phyloP scores from a whole-genome alignment of 2,797 vertebrate genomes.

The Diplodus sargus region DNA sequence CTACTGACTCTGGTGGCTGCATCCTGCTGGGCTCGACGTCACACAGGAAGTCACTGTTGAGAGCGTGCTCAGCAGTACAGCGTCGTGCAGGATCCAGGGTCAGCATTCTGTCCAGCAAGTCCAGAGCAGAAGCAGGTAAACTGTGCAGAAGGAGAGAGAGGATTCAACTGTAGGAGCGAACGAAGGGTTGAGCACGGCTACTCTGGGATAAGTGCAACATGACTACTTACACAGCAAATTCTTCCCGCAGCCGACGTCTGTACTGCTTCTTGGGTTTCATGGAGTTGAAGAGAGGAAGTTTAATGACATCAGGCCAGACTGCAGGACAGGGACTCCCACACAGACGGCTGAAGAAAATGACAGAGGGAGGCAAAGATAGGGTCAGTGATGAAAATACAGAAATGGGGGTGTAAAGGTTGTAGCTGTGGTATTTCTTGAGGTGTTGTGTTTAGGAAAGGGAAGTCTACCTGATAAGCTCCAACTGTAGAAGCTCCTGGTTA shows the following conservation, averaged over 20 bases:
- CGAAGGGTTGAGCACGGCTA: background rate
- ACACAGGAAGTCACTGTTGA: slow-evolving; percentile 93
- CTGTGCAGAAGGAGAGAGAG: slow-evolving; percentile 57
- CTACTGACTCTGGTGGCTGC: slow-evolving; percentile 97
- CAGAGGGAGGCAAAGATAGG: background rate
- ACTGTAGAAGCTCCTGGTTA: slow-evolving; percentile 97
- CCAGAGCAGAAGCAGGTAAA: slow-evolving; percentile 91
- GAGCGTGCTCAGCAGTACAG: slow-evolving; percentile 95
- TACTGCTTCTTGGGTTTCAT: slow-evolving; percentile 99
- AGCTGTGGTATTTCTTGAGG: background rate
- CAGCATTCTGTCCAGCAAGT: slow-evolving; percentile 97
- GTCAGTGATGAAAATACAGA: background rate
- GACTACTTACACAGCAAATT: slow-evolving; percentile 94
- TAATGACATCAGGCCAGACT: slow-evolving; percentile 98
- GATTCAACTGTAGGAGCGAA: slow-evolving; percentile 15
- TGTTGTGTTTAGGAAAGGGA: background rate
- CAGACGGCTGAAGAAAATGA: slow-evolving; percentile 86
- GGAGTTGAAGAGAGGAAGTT: slow-evolving; percentile 97
- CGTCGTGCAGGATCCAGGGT: slow-evolving; percentile 95
- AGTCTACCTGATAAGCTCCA: slow-evolving; percentile 96
- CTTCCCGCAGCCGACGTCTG: slow-evolving; percentile 93
- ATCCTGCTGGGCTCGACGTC: slow-evolving; percentile 96
- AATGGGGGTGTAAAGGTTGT: no score
- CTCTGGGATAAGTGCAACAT: fast-evolving
- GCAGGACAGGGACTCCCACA: slow-evolving; percentile 97